Evolutionary conservation across 1,140 invertebrate species (phyloP).

Genomic region (Sarcophaga peregrina): DNA sequence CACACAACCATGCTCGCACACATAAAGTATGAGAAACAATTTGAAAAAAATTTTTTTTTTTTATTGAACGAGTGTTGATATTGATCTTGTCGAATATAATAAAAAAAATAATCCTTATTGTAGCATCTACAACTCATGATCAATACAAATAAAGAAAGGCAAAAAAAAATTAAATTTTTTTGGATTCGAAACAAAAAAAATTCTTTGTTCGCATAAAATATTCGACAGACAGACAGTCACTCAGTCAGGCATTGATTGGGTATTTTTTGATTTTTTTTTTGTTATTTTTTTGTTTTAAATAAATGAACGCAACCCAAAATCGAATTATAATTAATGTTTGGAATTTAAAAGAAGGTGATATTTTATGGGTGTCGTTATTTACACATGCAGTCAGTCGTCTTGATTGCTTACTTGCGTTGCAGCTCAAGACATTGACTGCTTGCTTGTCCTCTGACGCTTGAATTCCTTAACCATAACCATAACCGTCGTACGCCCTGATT

Average conservation of each 20-base stretch:
- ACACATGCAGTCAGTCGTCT: background rate
- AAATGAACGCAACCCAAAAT: background rate
- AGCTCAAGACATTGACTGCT: background rate
- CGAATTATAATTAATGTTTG: slow-evolving; percentile 20
- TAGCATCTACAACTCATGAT: background rate
- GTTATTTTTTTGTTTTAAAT: background rate
- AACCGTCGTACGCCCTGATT: background rate
- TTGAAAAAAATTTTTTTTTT: background rate
- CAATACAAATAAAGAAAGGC: background rate
- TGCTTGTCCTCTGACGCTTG: background rate
- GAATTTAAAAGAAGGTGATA: background rate
- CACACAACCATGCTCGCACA: background rate
- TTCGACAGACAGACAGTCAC: background rate
- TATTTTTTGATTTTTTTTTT: no score
- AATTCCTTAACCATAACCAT: background rate
- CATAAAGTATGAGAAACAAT: background rate
- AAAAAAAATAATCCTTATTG: slow-evolving; percentile 22
- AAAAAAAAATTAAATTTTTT: background rate
- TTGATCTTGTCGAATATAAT: slow-evolving; percentile 30
- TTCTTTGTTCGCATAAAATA: slow-evolving; percentile 25
- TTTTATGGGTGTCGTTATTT: slow-evolving; percentile 19
- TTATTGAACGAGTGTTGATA: slow-evolving; percentile 14
- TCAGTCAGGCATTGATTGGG: no score
- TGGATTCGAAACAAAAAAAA: background rate
- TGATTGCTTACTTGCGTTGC: no score